phyloP scores from a whole-genome alignment of 2,888 invertebrate genomes.

The Noctua janthe region DNA sequence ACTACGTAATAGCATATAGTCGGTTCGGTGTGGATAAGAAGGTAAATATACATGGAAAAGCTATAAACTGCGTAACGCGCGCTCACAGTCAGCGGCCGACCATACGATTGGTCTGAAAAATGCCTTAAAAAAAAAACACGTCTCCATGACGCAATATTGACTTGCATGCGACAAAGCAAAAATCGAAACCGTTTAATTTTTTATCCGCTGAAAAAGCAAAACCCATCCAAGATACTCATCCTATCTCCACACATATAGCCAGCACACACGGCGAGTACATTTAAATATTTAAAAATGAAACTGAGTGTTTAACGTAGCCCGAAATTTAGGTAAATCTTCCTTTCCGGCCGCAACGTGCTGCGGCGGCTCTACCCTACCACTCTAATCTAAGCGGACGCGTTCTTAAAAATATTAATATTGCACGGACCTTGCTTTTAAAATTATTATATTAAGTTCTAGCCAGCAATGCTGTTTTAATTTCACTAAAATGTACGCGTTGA shows the following conservation, averaged over 20 bases:
- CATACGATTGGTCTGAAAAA: too few species aligned
- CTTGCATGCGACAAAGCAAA: background rate
- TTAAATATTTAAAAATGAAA: conserved; percentile 78
- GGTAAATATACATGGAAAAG: too few species aligned
- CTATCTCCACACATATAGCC: conserved; percentile 42
- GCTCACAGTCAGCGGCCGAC: too few species aligned
- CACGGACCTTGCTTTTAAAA: conserved; percentile 66
- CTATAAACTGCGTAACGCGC: too few species aligned
- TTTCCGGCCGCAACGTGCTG: conserved; percentile 82
- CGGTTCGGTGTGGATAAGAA: too few species aligned
- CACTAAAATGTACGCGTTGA: conserved; percentile 54
- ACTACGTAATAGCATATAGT: too few species aligned
- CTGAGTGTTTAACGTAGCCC: conserved; percentile 77
- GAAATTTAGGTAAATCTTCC: conserved; percentile 81
- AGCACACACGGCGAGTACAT: conserved; percentile 60
- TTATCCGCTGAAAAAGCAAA: conserved; percentile 17
- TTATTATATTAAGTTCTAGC: conserved; percentile 62
- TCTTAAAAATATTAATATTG: conserved; percentile 75
- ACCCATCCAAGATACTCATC: conserved; percentile 43
- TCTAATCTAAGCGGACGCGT: conserved; percentile 76
- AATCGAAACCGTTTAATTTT: background rate
- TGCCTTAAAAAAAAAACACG: background rate
- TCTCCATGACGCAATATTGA: conserved; percentile 14
- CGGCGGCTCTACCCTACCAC: conserved; percentile 68
- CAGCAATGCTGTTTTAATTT: conserved; percentile 54